Evolutionary conservation across 1,140 invertebrate genomes (phyloP), one percentile per base, ranked within the genome.

Genomic region (Ectropis grisescens): DNA sequence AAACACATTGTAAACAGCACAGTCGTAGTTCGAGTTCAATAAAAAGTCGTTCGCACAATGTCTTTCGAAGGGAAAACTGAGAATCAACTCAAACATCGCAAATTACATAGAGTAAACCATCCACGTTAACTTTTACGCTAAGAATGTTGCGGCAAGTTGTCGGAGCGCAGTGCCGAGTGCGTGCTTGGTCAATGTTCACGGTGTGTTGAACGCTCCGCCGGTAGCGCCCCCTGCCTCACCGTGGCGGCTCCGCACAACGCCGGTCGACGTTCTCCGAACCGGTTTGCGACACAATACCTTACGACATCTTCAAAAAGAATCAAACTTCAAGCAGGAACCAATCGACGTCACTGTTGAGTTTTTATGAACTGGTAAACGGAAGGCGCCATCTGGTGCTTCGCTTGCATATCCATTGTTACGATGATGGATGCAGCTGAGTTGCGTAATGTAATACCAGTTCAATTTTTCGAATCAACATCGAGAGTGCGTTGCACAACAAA

Each of bases 101-200:
- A 68, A 80, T 80, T 78, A 67, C 70, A 74, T 74, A 78, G 72
- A 80, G 75, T 80, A 80, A 74, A 80, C 75, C 75, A 69, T 80
- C 53, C 70, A 70, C 70, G 60, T 37, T 78, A 78, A 80, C 75
- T 80, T 80, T 80, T 80, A 80, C 75, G 65, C 68, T 78, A 80
- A 69, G 75, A 80, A 80, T 80, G 75, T 78, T 80, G 75, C 75
- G 71, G 69, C 50, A 56, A 75, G 62, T 67, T 47, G 65, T 62
- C 59, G 66, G 56, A 58, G 58, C 52, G 58, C 60, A 58, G 50
- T 54, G 58, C 51, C 57, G 56, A 58, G 50, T 53, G 62, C 59
- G 56, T 60, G 65, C 60, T 72, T 70, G 58, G 67, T 68, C 71
- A 75, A 74, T 69, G 68, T 72, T 68, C 65, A 62, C 67, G 67